These are phyloP conservation scores for Phoenicopterus ruber DNA, from an alignment of 2,113 vertebrate genomes.

Conservation along the genomic window DNA sequence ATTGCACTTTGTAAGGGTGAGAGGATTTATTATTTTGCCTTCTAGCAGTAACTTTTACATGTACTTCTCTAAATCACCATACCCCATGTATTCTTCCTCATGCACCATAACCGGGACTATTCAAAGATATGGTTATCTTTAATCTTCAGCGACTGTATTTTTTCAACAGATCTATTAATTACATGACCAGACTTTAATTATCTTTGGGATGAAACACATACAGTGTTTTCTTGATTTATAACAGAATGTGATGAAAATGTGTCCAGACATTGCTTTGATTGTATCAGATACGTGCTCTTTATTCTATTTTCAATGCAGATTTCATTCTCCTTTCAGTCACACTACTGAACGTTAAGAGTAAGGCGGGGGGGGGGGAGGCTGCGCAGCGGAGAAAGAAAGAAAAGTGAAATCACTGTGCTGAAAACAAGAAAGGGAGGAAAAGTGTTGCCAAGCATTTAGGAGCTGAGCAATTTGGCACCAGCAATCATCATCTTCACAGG, in stretches of 20 bases:
- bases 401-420: not conserved
- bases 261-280: not conserved
- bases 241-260: not conserved
- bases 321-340: not conserved
- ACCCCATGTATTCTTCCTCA: not conserved
- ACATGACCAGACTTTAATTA: not conserved
- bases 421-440: not conserved
- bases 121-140: not conserved
- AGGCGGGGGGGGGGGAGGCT: rapidly evolving
- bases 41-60: not conserved
- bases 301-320: not conserved
- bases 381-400: not conserved
- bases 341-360: not conserved
- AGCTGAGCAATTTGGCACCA: not conserved
- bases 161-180: not conserved
- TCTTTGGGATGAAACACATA: not conserved
- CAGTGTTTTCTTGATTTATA: rapidly evolving
- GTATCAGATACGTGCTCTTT: not conserved
- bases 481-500: not conserved
- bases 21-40: not conserved
- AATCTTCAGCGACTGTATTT: not conserved
- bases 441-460: not conserved
- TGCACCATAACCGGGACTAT: not conserved
- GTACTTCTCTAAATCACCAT: not conserved
- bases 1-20: not conserved